phyloP scores from a whole-genome alignment of 2,797 vertebrate genomes.

The Leptodactylus fallax region DNA sequence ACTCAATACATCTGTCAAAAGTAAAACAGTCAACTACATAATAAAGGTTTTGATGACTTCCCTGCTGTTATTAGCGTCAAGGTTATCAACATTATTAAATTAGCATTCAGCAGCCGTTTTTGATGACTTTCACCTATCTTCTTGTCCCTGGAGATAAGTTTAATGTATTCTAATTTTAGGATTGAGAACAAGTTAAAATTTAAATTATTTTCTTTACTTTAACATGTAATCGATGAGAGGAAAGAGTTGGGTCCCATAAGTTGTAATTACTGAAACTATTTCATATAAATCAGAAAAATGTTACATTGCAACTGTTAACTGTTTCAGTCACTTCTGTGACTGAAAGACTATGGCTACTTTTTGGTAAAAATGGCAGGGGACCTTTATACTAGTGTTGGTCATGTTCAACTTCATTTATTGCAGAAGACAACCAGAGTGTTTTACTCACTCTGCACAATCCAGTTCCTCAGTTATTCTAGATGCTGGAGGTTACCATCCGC shows the following conservation, averaged over 20 bases:
- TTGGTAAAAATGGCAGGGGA: too few species aligned
- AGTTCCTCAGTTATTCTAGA: too few species aligned
- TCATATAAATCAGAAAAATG: background rate
- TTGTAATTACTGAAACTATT: conserved; percentile 8
- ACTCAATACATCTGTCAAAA: background rate
- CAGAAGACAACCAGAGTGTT: too few species aligned
- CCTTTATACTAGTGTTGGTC: too few species aligned
- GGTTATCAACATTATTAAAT: conserved; percentile 45
- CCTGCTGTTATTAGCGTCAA: conserved; percentile 31
- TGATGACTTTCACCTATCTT: conserved; percentile 40
- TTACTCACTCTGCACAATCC: too few species aligned
- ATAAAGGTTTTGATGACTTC: conserved; percentile 1
- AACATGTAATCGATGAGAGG: background rate
- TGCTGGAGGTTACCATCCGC: too few species aligned
- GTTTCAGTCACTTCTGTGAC: too few species aligned
- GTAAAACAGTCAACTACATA: background rate
- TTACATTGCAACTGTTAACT: too few species aligned
- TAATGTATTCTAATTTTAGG: conserved; percentile 30
- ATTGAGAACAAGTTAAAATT: conserved; percentile 7
- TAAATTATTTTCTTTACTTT: conserved; percentile 28
- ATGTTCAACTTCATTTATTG: too few species aligned
- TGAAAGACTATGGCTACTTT: background rate
- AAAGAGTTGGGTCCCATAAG: background rate
- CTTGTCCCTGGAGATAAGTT: conserved; percentile 19
- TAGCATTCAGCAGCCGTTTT: conserved; percentile 46